Conservation (phyloP, 2,797 vertebrate genomes). For the Austrolebias charrua region DNA sequence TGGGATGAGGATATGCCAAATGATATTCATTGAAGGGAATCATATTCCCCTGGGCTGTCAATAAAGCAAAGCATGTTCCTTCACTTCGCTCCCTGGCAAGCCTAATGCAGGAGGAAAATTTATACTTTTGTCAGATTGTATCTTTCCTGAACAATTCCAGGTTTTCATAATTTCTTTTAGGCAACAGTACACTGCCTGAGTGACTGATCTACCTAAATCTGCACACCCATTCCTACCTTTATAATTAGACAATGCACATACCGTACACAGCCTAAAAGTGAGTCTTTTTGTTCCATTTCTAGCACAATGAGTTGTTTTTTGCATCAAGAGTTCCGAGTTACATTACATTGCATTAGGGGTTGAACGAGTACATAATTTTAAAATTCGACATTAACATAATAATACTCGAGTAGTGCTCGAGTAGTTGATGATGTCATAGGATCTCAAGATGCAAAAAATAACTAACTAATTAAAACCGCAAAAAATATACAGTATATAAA, state of each 20-base stretch:
- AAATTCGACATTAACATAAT: too few relatives aligned
- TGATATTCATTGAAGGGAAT: conserved; percentile 78
- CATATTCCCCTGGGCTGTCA: conserved; percentile 70
- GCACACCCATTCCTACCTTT: conserved; percentile 31
- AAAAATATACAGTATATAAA: too few relatives aligned
- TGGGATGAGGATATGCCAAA: conserved; percentile 71
- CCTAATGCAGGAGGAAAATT: conserved; percentile 66
- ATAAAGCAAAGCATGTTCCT: conserved; percentile 60
- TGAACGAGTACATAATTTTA: too few relatives aligned
- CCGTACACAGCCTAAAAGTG: conserved; percentile 31
- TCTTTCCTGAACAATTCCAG: conserved; percentile 83
- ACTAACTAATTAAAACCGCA: too few relatives aligned
- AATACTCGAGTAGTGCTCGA: too few relatives aligned
- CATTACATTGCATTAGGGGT: too few relatives aligned
- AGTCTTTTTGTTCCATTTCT: conserved; percentile 20
- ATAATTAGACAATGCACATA: conserved; percentile 38
- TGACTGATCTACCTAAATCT: conserved; percentile 65
- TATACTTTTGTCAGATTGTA: conserved; percentile 62
- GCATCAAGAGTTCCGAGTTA: too few relatives aligned
- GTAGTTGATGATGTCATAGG: too few relatives aligned
- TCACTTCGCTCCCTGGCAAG: conserved; percentile 52
- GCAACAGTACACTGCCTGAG: conserved; percentile 57
- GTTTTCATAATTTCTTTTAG: conserved; percentile 71
- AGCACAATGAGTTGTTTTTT: too few relatives aligned
- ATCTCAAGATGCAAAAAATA: too few relatives aligned